Conservation (phyloP, 2,888 invertebrate species). For the Pachliopta kotzebuea region DNA sequence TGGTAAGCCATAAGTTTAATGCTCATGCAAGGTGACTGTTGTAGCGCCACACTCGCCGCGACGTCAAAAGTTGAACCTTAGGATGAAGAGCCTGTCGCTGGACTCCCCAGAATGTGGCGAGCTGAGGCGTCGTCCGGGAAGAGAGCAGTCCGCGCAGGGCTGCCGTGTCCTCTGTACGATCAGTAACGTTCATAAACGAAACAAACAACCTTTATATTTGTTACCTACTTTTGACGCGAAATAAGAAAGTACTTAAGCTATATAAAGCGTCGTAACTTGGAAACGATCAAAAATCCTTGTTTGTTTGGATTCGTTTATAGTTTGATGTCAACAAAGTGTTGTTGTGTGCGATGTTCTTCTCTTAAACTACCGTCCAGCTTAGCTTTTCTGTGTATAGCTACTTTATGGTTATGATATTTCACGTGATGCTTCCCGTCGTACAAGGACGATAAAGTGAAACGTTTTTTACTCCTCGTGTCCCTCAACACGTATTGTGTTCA, state of each 20-base stretch:
- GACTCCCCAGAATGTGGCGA: constrained; percentile 97
- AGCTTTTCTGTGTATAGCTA: constrained; percentile 63
- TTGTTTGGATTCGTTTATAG: constrained; percentile 61
- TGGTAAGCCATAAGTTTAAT: constrained; percentile 36
- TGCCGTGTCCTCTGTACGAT: constrained; percentile 84
- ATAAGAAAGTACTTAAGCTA: not conserved
- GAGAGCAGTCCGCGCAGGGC: constrained; percentile 75
- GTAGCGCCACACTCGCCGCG: constrained; percentile 97
- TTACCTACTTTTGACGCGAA: not conserved
- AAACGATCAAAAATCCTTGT: not conserved
- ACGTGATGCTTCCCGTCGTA: constrained; percentile 51
- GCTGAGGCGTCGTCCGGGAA: constrained; percentile 83
- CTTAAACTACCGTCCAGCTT: constrained; percentile 57
- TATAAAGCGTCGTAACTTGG: not conserved
- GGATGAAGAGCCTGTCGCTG: constrained; percentile 98
- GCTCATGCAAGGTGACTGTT: constrained; percentile 70
- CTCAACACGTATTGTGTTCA: constrained; percentile 19
- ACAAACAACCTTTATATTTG: constrained; percentile 55
- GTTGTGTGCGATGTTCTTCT: constrained; percentile 63
- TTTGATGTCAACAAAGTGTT: constrained; percentile 44
- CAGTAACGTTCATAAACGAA: constrained; percentile 43
- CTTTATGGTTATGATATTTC: constrained; percentile 43
- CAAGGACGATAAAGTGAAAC: constrained; percentile 34
- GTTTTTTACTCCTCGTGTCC: constrained; percentile 20
- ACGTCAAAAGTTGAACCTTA: constrained; percentile 96